Conservation (phyloP, 2,888 invertebrate species). For the Conistra vaccinii region DNA sequence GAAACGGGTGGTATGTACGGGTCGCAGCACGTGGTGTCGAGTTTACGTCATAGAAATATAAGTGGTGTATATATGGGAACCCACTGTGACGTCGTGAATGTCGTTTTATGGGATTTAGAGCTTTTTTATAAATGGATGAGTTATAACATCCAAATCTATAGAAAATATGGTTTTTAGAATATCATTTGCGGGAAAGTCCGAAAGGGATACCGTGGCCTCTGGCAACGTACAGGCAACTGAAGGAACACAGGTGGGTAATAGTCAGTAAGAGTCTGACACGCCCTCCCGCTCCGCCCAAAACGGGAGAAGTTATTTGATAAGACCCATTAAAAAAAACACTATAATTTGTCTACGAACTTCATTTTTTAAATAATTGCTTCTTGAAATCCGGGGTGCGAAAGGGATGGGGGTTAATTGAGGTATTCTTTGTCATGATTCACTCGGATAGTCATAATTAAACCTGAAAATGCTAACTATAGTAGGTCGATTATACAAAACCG, state of each 20-base stretch:
- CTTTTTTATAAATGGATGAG: background rate
- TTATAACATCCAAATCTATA: background rate
- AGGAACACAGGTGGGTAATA: too few relatives aligned
- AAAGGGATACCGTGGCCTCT: too few relatives aligned
- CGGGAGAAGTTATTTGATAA: too few relatives aligned
- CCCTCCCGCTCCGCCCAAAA: too few relatives aligned
- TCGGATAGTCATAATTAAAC: background rate
- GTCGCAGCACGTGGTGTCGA: constrained; percentile 13
- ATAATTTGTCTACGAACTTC: background rate
- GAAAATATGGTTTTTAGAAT: background rate
- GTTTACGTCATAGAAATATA: constrained; percentile 6
- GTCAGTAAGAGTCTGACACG: too few relatives aligned
- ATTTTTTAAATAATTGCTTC: background rate
- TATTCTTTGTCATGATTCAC: background rate
- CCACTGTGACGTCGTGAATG: background rate
- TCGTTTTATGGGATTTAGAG: background rate
- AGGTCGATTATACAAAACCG: background rate
- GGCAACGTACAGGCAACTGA: too few relatives aligned
- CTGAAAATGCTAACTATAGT: background rate
- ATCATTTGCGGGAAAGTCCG: too few relatives aligned
- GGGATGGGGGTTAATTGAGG: background rate
- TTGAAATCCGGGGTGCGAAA: background rate
- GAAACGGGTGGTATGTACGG: constrained; percentile 8
- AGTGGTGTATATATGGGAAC: background rate
- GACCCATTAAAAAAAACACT: too few relatives aligned